Base-by-base conservation (phyloP, 2,113 vertebrate species). In the Xenopus borealis region DNA sequence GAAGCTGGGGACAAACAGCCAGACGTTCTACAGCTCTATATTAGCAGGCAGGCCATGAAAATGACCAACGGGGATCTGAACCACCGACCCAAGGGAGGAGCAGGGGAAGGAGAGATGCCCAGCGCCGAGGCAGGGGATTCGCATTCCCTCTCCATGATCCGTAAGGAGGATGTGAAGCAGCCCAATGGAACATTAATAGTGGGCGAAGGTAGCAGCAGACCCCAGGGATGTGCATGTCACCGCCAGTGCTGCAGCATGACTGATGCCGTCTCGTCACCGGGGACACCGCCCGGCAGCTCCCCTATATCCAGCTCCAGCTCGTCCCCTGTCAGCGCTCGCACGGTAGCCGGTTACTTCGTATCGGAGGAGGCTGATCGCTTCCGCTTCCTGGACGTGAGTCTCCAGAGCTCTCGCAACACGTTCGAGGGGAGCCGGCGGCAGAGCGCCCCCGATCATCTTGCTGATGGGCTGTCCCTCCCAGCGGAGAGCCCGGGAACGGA, bases 381-480 rank as follows among this genome's bases (percentile, higher is more conserved):
- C 0, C 78, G 77, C 45, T 88, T 85, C 78, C 79, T 82, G 10
- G 92, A 93, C 71, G 87, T 85, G 55, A 88, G 20, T 72, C 75
- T 85, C 4, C 73, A 40, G n/a, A 82, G 86, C 82, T 89, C 90
- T 17, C 82, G 92, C 75, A 89, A 82, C 78, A 90, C 85, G 0
- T 86, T 90, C 83, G 93, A 95, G 63, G 88, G 87, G 66, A 91
- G 91, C 66, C 92, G 93, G 23, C 77, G 94, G 19, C 93, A 91
- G 79, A 94, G 93, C 83, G 92, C 92, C 52, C 90, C 93, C 8
- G 95, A 96, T 62, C 87, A 86, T 33, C 82, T 91, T 52, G 82
- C 87, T 1, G 80, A 91, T 78, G 69, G 81, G 13, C 72, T 74
- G 59, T 78, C 20, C 63, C 76, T 23, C n/a, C 50, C 72, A 77